phyloP scores from a whole-genome alignment of 1,140 invertebrate species.

The Micrasema minimum region DNA sequence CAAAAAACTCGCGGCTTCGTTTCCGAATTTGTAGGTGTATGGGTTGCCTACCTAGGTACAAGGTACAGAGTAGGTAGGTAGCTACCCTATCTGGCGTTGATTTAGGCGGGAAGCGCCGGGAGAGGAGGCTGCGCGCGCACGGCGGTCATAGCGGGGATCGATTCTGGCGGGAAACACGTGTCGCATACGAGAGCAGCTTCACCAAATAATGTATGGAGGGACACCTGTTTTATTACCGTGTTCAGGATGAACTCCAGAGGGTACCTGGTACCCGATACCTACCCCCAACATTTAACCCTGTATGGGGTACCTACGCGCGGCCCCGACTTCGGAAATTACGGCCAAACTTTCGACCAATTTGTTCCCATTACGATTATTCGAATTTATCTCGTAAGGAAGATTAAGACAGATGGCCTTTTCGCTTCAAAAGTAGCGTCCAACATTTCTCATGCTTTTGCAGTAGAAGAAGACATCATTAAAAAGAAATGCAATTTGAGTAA shows the following conservation, averaged over 20 bases:
- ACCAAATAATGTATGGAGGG: slow-evolving; percentile 34
- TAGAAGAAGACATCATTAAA: too few species aligned
- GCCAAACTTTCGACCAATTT: slow-evolving; percentile 7
- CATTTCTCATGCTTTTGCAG: too few species aligned
- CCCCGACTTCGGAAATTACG: slow-evolving; percentile 2
- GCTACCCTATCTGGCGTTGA: slow-evolving; percentile 5
- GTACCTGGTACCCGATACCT: background rate
- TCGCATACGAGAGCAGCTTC: slow-evolving; percentile 45
- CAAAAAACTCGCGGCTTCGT: too few species aligned
- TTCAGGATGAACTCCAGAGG: slow-evolving; percentile 10
- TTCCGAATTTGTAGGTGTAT: background rate
- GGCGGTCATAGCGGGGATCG: slow-evolving; percentile 31
- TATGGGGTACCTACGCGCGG: background rate
- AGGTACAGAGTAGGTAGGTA: background rate
- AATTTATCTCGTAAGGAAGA: slow-evolving; percentile 5
- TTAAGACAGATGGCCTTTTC: background rate
- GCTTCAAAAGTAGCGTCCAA: too few species aligned
- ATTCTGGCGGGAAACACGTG: slow-evolving; percentile 54
- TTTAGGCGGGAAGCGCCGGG: slow-evolving; percentile 36
- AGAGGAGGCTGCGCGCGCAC: slow-evolving; percentile 37
- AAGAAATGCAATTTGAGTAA: too few species aligned
- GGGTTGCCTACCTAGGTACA: too few species aligned
- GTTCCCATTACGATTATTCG: slow-evolving; percentile 3
- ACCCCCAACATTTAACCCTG: background rate
- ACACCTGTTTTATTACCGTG: slow-evolving; percentile 38